Percentiles rank a stretch among this genome's conserved stretches.
phyloP scores from a whole-genome alignment of 2,797 vertebrate species.

The Pangasius macronema region DNA sequence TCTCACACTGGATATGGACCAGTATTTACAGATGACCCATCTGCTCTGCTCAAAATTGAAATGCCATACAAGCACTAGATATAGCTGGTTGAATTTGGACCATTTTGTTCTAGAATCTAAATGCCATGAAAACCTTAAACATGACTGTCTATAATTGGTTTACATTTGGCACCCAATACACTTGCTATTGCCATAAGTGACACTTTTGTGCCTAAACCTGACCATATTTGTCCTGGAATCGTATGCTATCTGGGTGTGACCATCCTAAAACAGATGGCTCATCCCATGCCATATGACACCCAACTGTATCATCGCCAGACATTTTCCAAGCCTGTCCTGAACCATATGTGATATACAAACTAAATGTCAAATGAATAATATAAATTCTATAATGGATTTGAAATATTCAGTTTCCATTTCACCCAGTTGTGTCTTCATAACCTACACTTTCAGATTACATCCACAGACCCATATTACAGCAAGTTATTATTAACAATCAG shows the following conservation, averaged over 20 bases:
- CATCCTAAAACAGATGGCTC: conserved; percentile 24
- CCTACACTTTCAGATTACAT: neutral
- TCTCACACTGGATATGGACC: neutral
- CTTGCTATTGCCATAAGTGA: neutral
- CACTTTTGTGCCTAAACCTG: neutral
- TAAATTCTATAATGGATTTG: neutral
- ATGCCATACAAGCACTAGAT: neutral
- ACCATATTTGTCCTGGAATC: conserved; percentile 22
- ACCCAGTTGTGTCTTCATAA: conserved; percentile 4
- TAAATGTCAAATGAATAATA: conserved; percentile 6
- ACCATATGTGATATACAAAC: conserved; percentile 6
- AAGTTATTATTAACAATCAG: neutral
- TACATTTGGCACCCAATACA: neutral
- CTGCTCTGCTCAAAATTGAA: neutral
- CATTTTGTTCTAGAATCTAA: neutral
- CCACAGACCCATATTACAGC: neutral
- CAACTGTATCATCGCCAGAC: neutral
- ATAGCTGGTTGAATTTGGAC: neutral
- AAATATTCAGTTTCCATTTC: neutral
- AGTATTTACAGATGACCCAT: neutral
- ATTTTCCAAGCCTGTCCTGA: neutral
- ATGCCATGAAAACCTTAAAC: neutral
- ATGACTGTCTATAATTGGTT: neutral
- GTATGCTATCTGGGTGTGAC: neutral
- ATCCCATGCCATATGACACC: conserved; percentile 11